A percentile compares a stretch with the other conserved stretches of the same genome.
Conservation (phyloP, 2,888 invertebrate genomes). For the Fabriciana adippe region DNA sequence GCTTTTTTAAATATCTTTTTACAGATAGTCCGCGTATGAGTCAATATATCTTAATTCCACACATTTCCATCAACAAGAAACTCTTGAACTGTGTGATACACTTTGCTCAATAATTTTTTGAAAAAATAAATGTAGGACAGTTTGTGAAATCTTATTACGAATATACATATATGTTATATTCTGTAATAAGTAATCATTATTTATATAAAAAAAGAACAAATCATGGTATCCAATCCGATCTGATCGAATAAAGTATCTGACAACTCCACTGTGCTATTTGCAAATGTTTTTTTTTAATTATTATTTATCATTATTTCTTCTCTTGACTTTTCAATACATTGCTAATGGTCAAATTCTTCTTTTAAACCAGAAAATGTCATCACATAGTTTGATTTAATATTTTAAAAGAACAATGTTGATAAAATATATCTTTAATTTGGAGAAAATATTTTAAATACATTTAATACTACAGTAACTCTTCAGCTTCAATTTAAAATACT, state of each 20-base stretch:
- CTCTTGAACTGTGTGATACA: too few species aligned
- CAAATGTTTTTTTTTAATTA: slow-evolving; percentile 1
- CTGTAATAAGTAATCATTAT: too few species aligned
- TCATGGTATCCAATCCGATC: too few species aligned
- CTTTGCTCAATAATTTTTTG: too few species aligned
- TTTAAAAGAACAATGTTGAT: neutral
- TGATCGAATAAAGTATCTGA: slow-evolving; percentile 4
- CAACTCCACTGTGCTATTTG: neutral
- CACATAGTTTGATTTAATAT: neutral
- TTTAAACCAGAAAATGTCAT: neutral
- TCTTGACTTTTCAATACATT: neutral
- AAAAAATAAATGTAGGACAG: too few species aligned
- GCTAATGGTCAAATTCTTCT: neutral
- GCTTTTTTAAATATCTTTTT: too few species aligned
- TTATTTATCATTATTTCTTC: neutral
- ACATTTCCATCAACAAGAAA: too few species aligned
- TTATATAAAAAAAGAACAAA: too few species aligned
- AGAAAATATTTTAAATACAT: neutral
- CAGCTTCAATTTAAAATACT: neutral
- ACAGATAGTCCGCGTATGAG: too few species aligned
- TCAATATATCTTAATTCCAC: too few species aligned
- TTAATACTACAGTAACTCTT: neutral
- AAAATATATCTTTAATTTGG: neutral
- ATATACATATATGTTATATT: too few species aligned
- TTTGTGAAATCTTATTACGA: too few species aligned